Evolutionary conservation across 2,113 vertebrate species (phyloP).

Genomic region (Megaceryle torquata): DNA sequence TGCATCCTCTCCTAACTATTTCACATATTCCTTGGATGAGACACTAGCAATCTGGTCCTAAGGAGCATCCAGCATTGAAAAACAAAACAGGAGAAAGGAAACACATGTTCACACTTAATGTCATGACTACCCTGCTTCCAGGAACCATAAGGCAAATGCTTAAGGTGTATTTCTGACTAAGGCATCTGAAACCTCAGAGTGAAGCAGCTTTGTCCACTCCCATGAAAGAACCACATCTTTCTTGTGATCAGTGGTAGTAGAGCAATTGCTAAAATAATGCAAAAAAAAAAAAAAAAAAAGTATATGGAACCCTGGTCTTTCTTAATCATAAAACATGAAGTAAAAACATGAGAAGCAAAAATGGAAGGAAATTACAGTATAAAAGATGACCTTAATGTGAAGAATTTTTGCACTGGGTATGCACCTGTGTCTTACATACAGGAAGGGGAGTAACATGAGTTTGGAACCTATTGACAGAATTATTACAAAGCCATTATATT

Average conservation of each 20-base stretch:
- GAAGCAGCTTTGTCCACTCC: not conserved
- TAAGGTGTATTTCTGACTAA: not conserved
- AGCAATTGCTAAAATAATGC: not conserved
- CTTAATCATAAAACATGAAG: not conserved
- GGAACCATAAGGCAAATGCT: not conserved
- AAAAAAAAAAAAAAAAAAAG: not conserved
- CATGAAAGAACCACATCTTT: not conserved
- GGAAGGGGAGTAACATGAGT: not conserved
- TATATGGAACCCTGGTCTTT: not conserved
- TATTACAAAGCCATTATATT: not conserved
- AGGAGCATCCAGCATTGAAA: not conserved
- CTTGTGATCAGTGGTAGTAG: not conserved
- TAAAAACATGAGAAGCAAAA: not conserved
- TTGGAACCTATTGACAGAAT: not conserved
- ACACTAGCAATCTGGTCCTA: fast-evolving
- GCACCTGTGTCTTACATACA: not conserved
- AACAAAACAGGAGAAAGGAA: not conserved
- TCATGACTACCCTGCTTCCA: not conserved
- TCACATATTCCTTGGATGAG: not conserved
- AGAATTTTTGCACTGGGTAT: not conserved
- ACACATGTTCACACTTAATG: no score
- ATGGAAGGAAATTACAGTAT: not conserved
- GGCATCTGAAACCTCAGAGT: not conserved
- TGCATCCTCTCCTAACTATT: not conserved
- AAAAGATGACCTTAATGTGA: not conserved